Base-by-base conservation (phyloP, 2,888 invertebrate genomes). In the Drosophila ezoana region DNA sequence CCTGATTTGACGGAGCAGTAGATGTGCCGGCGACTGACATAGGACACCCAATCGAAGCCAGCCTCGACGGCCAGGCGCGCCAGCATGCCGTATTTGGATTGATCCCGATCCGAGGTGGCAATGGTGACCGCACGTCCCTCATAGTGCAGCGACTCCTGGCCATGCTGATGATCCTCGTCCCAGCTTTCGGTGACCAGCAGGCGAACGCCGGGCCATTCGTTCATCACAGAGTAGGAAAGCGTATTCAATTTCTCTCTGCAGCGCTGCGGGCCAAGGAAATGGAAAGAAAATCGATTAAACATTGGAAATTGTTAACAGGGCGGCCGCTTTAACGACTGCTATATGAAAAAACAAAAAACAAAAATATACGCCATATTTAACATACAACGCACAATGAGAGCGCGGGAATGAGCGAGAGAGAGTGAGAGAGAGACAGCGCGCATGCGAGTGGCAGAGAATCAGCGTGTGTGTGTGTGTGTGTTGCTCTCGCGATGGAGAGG, bases 1-100 rank as follows among this genome's bases (percentile, higher is more conserved):
- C 99, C 98, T 94, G 98, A 98, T 93, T 98, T 98, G 74, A 98
- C 98, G 68, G 98, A 98, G 93, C 98, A 98, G 93, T 99, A 98
- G 89, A 99, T 98, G 92, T 98, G 97, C 14, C 97, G 96, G 81
- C 98, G 94, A 91, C 97, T 97, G 93, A 98, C 98, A 92, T 98
- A 99, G 93, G 97, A 98, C 72, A 99, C 99, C 98, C 98, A 99
- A 94, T 99, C 98, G 94, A 99, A 99, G 89, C 98, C 98, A 28
- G 98, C 98, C 92, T 98, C 98, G 67, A 98, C 97, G 0, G 99
- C 99, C 61, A 99, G 94, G 69, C 98, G 93, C 47, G 98, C 99
- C 90, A 99, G 94, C 97, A 98, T 97, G 79, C 98, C 98, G 93
- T 98, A 97, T 93, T 98, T 98, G 92, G 97, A 95, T 68, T 96